Conservation (phyloP, 1,140 invertebrate species). For the Hyles euphorbiae region DNA sequence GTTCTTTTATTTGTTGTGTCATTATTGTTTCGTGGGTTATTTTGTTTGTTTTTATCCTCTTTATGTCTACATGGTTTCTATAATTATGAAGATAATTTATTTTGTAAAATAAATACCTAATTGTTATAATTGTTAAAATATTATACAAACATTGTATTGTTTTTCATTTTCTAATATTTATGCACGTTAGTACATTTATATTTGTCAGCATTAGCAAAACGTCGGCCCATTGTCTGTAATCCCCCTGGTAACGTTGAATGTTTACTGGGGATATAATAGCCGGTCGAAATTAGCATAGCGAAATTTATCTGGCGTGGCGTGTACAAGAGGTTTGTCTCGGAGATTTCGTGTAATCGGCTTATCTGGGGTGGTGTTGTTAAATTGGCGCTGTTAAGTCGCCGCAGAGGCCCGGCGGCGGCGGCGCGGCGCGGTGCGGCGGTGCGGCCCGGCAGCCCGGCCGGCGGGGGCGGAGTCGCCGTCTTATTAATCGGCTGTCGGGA, state of each 20-base stretch:
- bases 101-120: too few relatives aligned
- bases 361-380: constrained; percentile 48
- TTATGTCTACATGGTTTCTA: too few relatives aligned
- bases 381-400: constrained; percentile 47
- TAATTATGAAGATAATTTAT: too few relatives aligned
- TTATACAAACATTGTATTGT: too few relatives aligned
- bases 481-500: constrained; percentile 68
- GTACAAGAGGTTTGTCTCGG: constrained; percentile 23
- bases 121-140: too few relatives aligned
- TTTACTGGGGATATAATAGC: not conserved
- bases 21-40: too few relatives aligned
- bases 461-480: constrained; percentile 39
- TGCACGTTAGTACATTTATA: too few relatives aligned
- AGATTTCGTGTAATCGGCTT: constrained; percentile 45
- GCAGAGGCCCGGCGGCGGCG: constrained; percentile 17
- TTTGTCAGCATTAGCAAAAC: too few relatives aligned
- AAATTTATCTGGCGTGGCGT: constrained; percentile 9
- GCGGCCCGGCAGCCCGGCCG: too few relatives aligned
- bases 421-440: not conserved
- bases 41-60: too few relatives aligned
- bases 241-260: constrained; percentile 5
- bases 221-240: too few relatives aligned
- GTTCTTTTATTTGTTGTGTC: not conserved
- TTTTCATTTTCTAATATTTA: too few relatives aligned
- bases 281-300: constrained; percentile 21